phyloP scores from a whole-genome alignment of 2,113 vertebrate genomes.

The Apistogramma diplotaenia region DNA sequence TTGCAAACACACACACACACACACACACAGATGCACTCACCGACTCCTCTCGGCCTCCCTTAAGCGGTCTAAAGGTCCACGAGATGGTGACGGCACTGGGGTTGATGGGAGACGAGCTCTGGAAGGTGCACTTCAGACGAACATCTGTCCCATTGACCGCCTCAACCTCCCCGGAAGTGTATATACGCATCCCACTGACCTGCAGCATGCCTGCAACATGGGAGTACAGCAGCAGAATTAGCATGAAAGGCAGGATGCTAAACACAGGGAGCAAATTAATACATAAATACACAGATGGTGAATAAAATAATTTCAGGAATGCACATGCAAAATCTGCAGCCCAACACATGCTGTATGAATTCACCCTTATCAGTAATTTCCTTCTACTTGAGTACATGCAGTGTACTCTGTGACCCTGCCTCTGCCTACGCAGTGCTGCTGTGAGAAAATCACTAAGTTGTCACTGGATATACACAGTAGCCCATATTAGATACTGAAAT shows the following conservation, averaged over 20 bases:
- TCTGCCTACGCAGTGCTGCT: slow-evolving; percentile 33
- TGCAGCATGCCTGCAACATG: slow-evolving; percentile 71
- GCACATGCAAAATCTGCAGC: not conserved
- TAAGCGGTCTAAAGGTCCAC: slow-evolving; percentile 88
- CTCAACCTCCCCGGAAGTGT: slow-evolving; percentile 80
- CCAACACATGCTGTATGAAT: not conserved
- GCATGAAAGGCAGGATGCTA: not conserved
- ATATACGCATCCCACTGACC: slow-evolving; percentile 78
- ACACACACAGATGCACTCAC: slow-evolving; percentile 74
- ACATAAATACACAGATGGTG: not conserved
- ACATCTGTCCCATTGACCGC: slow-evolving; percentile 89
- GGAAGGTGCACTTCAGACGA: slow-evolving; percentile 89
- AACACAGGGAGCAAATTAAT: not conserved
- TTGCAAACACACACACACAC: not conserved
- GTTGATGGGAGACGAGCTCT: slow-evolving; percentile 76
- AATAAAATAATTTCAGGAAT: not conserved
- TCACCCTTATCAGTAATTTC: slow-evolving; percentile 13
- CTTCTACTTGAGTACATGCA: not conserved
- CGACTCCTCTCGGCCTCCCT: slow-evolving; percentile 76
- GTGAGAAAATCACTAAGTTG: slow-evolving; percentile 8
- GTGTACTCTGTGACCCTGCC: slow-evolving; percentile 36
- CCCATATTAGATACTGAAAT: not conserved
- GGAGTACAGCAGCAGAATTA: not conserved
- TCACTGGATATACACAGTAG: not conserved
- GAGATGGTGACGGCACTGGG: slow-evolving; percentile 70